A percentile compares a stretch with the other conserved stretches of the same genome.
Evolutionary conservation across 2,113 vertebrate genomes (phyloP).

Genomic region (Bos javanicus): DNA sequence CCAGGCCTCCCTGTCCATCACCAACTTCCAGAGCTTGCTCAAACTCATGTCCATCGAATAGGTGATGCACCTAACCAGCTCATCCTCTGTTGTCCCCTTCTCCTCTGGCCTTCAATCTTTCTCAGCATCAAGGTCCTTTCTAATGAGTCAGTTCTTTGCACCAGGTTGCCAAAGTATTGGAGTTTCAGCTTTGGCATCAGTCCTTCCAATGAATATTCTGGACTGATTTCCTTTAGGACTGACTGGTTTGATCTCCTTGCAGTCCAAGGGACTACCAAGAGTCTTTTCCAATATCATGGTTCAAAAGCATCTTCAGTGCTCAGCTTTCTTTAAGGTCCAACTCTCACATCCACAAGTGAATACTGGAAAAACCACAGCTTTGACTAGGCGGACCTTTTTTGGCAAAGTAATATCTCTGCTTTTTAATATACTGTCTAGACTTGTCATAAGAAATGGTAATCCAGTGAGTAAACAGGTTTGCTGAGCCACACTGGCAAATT

Average conservation of each 20-base stretch:
- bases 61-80: not conserved
- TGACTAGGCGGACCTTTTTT: not conserved
- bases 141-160: not conserved
- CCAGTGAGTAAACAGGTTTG: not conserved
- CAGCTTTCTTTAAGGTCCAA: not conserved
- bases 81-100: fast-evolving
- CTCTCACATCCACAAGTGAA: fast-evolving
- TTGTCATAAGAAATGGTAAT: not conserved
- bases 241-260: not conserved
- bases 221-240: not conserved
- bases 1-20: not conserved
- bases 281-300: not conserved
- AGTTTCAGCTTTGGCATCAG: not conserved
- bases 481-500: not conserved
- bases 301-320: not conserved
- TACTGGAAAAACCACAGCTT: not conserved
- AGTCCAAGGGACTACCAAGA: not conserved
- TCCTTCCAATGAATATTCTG: not conserved
- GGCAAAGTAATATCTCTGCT: not conserved
- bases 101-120: not conserved
- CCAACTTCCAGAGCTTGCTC: not conserved
- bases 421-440: not conserved
- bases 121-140: not conserved
- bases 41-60: not conserved
- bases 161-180: not conserved